Percentiles rank a stretch among this genome's conserved stretches.
These are phyloP conservation scores for Drosophila trichaetosa DNA, from an alignment of 2,888 invertebrate genomes.

Conservation along the genomic window DNA sequence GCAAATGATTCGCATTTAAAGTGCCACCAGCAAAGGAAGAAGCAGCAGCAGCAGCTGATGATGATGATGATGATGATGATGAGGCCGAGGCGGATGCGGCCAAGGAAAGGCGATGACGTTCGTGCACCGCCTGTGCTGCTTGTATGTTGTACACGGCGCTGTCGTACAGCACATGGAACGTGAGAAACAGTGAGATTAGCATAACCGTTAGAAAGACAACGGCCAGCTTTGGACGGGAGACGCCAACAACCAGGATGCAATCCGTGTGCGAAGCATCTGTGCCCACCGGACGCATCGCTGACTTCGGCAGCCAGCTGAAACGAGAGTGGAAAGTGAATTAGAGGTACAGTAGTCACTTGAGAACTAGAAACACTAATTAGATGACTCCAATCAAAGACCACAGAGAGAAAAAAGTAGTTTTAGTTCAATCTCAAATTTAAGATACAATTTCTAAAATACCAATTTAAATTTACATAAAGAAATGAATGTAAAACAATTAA, in stretches of 20 bases:
- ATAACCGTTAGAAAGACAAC: constrained; percentile 91
- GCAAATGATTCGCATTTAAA: constrained; percentile 73
- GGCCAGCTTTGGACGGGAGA: constrained; percentile 93
- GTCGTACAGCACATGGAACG: constrained; percentile 94
- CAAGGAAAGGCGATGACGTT: constrained; percentile 85
- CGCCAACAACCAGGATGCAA: constrained; percentile 93
- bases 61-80: constrained; percentile 15
- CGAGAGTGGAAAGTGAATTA: constrained; percentile 2
- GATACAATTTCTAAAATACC: not conserved
- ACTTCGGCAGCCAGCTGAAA: constrained; percentile 91
- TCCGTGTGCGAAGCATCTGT: constrained; percentile 91
- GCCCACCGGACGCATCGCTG: constrained; percentile 93
- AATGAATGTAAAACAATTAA: not conserved
- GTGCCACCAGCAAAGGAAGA: not conserved
- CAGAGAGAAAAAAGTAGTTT: not conserved
- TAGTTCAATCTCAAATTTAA: not conserved
- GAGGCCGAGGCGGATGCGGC: constrained; percentile 53
- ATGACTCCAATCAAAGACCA: not conserved
- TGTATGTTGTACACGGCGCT: constrained; percentile 93
- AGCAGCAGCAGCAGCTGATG: constrained; percentile 18
- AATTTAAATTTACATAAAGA: not conserved
- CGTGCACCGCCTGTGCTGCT: constrained; percentile 88
- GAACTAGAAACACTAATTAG: not conserved
- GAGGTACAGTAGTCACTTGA: not conserved
- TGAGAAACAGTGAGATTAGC: constrained; percentile 92